phyloP scores from a whole-genome alignment of 2,113 vertebrate genomes.

The Solenodon paradoxus region DNA sequence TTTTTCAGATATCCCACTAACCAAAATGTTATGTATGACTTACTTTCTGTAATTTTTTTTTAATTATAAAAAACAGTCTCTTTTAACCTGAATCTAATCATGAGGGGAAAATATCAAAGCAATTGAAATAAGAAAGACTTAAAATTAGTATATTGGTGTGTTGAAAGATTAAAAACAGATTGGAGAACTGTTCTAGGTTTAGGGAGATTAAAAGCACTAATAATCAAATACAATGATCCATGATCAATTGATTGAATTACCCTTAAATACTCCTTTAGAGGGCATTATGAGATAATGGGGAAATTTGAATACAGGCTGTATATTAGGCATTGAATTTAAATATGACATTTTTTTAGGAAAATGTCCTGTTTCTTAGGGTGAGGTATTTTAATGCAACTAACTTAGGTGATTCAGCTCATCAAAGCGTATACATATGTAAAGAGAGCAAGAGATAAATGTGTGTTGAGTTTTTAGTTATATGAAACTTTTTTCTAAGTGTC shows the following conservation, averaged over 20 bases:
- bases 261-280: not conserved
- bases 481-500: not conserved
- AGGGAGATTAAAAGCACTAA: not conserved
- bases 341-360: not conserved
- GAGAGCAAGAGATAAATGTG: not conserved
- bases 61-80: not conserved
- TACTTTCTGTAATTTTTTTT: not conserved
- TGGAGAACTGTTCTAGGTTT: not conserved
- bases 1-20: not conserved
- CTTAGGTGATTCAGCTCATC: not conserved
- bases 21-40: not conserved
- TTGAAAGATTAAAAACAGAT: not conserved
- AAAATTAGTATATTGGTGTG: conserved; percentile 4
- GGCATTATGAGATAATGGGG: not conserved
- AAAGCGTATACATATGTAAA: not conserved
- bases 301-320: not conserved
- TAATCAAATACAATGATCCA: not conserved
- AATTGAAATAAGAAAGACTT: not conserved
- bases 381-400: not conserved
- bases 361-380: not conserved
- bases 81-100: conserved; percentile 12
- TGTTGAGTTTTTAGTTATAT: not conserved
- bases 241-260: conserved; percentile 25
- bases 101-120: not conserved
- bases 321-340: conserved; percentile 14